Evolutionary conservation across 2,797 vertebrate genomes (phyloP).

Genomic region (Oreonectes daqikongensis): DNA sequence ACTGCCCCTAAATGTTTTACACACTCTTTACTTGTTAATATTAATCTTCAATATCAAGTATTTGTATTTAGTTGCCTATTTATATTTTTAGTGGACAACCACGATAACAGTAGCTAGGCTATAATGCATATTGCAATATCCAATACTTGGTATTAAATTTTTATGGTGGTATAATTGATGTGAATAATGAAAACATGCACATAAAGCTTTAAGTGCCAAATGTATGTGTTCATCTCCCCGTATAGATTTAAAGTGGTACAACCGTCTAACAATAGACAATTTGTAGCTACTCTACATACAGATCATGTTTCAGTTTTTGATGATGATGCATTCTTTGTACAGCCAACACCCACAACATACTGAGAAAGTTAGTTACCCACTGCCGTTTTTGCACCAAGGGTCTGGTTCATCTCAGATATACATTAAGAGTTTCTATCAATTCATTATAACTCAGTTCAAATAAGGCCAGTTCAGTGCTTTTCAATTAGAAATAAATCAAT

Average conservation of each 20-base stretch:
- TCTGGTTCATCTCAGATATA: neutral
- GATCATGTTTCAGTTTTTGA: constrained; percentile 27
- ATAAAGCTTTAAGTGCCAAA: neutral
- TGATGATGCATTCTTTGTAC: neutral
- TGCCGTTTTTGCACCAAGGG: neutral
- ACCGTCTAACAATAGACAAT: neutral
- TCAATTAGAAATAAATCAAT: neutral
- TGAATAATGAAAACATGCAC: neutral
- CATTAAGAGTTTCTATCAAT: neutral
- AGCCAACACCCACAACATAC: neutral
- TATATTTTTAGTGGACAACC: neutral
- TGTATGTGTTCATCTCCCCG: neutral
- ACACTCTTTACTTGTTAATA: neutral
- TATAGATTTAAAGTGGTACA: constrained; percentile 5
- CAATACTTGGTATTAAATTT: too few species aligned
- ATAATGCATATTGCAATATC: too few species aligned
- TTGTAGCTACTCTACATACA: neutral
- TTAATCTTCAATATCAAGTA: neutral
- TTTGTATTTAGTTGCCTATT: neutral
- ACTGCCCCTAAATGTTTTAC: too few species aligned
- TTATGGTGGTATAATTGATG: neutral
- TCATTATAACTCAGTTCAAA: neutral
- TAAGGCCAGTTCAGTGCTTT: neutral
- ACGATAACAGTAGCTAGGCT: too few species aligned
- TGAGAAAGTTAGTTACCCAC: neutral